Evolutionary conservation across 1,140 invertebrate species (phyloP).

Genomic region (Brachionus plicatilis): DNA sequence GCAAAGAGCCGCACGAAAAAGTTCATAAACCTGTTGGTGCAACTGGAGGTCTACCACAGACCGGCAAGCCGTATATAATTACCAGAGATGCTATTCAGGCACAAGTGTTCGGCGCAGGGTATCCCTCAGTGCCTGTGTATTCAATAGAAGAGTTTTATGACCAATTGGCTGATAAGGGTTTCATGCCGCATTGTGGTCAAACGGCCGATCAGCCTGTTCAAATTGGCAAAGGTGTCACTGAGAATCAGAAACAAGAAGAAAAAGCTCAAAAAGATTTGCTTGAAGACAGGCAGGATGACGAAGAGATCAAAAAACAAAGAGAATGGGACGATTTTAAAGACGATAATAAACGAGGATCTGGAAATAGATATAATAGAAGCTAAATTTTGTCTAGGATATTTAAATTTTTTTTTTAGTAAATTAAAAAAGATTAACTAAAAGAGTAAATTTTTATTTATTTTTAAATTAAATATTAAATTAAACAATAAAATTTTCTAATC

Average conservation of each 20-base stretch:
- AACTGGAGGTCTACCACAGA: not conserved
- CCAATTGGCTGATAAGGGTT: slow-evolving; percentile 72
- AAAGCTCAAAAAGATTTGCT: slow-evolving; percentile 62
- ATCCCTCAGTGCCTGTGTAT: slow-evolving; percentile 82
- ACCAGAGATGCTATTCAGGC: slow-evolving; percentile 82
- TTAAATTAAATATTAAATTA: slow-evolving; percentile 8
- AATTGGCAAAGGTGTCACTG: slow-evolving; percentile 47
- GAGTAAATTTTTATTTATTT: not conserved
- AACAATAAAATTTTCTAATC: slow-evolving; percentile 59
- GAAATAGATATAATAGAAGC: slow-evolving; percentile 36
- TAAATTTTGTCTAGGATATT: not conserved
- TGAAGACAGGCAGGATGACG: slow-evolving; percentile 70
- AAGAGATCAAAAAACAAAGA: slow-evolving; percentile 63
- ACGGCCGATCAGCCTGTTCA: slow-evolving; percentile 43
- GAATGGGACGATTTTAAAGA: slow-evolving; percentile 87
- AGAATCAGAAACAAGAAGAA: slow-evolving; percentile 52
- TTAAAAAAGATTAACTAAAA: not conserved
- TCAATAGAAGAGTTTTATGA: slow-evolving; percentile 94
- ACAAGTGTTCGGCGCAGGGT: slow-evolving; percentile 84
- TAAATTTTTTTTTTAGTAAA: not conserved
- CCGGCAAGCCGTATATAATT: slow-evolving; percentile 72
- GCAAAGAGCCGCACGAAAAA: not conserved
- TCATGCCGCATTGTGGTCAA: slow-evolving; percentile 54
- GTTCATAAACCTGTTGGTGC: not conserved
- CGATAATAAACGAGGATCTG: slow-evolving; percentile 50